phyloP scores from a whole-genome alignment of 2,888 invertebrate genomes.

The Allacma fusca region DNA sequence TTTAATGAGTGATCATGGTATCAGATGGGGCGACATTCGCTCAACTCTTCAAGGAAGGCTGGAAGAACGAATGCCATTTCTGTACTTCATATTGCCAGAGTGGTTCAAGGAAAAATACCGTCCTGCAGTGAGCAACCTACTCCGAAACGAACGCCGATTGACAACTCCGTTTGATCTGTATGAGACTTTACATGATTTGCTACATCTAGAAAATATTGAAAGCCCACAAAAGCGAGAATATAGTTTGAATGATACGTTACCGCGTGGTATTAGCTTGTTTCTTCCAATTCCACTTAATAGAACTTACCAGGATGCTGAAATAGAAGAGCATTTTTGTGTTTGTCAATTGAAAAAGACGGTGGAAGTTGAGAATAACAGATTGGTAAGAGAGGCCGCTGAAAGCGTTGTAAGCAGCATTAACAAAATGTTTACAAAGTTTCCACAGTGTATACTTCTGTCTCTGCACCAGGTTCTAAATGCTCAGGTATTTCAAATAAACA shows the following conservation, averaged over 20 bases:
- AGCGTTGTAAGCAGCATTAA: slow-evolving; percentile 75
- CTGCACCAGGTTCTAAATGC: slow-evolving; percentile 74
- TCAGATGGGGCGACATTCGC: slow-evolving; percentile 84
- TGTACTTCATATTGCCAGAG: slow-evolving; percentile 76
- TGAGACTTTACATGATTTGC: slow-evolving; percentile 55
- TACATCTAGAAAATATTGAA: slow-evolving; percentile 38
- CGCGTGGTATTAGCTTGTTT: slow-evolving; percentile 79
- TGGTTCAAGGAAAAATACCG: slow-evolving; percentile 74
- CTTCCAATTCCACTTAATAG: slow-evolving; percentile 74
- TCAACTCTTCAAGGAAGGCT: slow-evolving; percentile 78
- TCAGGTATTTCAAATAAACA: too few species aligned
- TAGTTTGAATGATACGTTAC: slow-evolving; percentile 14
- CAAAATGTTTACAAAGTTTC: slow-evolving; percentile 68
- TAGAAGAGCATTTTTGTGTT: slow-evolving; percentile 87
- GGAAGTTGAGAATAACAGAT: slow-evolving; percentile 65
- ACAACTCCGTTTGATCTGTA: slow-evolving; percentile 84
- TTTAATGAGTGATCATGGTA: slow-evolving; percentile 86
- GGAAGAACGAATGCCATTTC: slow-evolving; percentile 86
- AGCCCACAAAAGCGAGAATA: slow-evolving; percentile 62
- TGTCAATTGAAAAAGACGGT: slow-evolving; percentile 73
- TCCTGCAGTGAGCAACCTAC: slow-evolving; percentile 72
- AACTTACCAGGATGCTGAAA: slow-evolving; percentile 79
- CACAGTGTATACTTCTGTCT: slow-evolving; percentile 71
- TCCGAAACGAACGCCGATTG: slow-evolving; percentile 64
- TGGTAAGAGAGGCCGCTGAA: slow-evolving; percentile 70